Evolutionary conservation across 2,888 invertebrate species (phyloP).

Genomic region (Himalopsyche anomala): DNA sequence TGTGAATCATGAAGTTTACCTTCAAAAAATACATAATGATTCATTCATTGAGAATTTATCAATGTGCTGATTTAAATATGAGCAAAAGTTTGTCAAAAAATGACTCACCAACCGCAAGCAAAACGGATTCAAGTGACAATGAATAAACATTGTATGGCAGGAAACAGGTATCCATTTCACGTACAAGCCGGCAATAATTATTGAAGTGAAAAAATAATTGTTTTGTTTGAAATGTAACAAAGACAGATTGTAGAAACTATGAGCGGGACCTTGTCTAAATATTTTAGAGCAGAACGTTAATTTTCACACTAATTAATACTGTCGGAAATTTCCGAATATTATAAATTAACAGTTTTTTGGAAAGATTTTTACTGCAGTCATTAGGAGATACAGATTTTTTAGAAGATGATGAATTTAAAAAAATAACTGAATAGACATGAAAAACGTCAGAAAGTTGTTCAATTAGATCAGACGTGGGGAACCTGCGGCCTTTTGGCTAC

Average conservation of each 20-base stretch:
- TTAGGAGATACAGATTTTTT: too few species aligned
- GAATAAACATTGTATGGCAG: slow-evolving; percentile 1
- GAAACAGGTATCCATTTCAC: neutral
- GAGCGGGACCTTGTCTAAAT: neutral
- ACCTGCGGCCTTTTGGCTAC: too few species aligned
- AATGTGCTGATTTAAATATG: neutral
- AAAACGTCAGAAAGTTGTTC: too few species aligned
- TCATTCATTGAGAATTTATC: slow-evolving; percentile 4
- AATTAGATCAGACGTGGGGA: too few species aligned
- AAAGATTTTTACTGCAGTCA: too few species aligned
- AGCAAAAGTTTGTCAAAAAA: neutral
- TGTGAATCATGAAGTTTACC: neutral
- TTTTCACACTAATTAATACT: neutral
- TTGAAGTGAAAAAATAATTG: neutral
- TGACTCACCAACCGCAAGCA: slow-evolving; percentile 13
- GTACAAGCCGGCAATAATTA: neutral
- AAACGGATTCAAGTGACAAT: neutral
- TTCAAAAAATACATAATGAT: neutral
- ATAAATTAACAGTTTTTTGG: too few species aligned
- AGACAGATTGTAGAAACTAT: neutral
- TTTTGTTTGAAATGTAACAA: neutral
- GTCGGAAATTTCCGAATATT: neutral
- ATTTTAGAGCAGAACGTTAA: slow-evolving; percentile 1
- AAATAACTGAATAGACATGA: too few species aligned
- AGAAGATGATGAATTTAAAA: too few species aligned